Conservation (phyloP, 2,888 invertebrate species). For the Blastobasis lacticolella region DNA sequence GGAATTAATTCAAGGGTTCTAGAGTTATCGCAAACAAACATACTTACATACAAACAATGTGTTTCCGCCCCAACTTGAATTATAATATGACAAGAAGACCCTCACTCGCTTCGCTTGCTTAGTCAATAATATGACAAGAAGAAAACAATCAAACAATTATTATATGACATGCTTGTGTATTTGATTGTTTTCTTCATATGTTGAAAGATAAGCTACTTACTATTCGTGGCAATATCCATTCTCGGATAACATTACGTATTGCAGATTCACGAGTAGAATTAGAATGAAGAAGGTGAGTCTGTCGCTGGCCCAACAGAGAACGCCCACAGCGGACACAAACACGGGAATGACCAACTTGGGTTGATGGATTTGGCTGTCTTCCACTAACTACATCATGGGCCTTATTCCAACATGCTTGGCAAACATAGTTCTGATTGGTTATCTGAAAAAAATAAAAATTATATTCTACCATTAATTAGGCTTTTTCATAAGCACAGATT, state of each 20-base stretch:
- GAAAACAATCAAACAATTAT: background rate
- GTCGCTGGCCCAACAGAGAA: background rate
- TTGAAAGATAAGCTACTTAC: background rate
- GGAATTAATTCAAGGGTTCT: too few relatives aligned
- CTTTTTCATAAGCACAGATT: too few relatives aligned
- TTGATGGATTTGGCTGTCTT: background rate
- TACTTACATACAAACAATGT: too few relatives aligned
- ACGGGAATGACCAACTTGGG: background rate
- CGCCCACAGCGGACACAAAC: background rate
- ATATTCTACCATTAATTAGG: too few relatives aligned
- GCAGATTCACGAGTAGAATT: background rate
- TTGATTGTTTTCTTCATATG: background rate
- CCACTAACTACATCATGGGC: background rate
- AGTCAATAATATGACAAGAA: background rate
- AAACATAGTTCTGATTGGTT: background rate
- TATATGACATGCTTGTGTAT: background rate
- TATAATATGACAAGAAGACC: too few relatives aligned
- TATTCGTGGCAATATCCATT: background rate
- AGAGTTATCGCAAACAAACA: too few relatives aligned
- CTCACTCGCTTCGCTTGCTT: too few relatives aligned
- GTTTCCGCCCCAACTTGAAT: too few relatives aligned
- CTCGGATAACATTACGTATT: background rate
- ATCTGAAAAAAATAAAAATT: background rate
- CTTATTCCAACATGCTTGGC: background rate
- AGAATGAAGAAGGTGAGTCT: background rate